Evolutionary conservation across 2,888 invertebrate species (phyloP).

Genomic region (Rhingia campestris): DNA sequence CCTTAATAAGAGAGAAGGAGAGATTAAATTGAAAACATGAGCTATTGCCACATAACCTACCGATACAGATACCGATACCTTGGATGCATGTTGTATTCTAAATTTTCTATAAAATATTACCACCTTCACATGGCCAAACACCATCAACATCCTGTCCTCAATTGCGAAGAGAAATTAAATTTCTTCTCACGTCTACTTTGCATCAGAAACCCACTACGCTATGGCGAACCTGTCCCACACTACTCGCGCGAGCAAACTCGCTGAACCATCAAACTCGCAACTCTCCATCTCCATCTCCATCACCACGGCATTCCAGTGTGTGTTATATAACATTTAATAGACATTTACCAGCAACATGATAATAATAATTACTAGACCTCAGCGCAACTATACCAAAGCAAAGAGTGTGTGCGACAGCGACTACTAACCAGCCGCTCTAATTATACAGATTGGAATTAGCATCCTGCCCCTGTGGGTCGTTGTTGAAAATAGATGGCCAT

Average conservation of each 20-base stretch:
- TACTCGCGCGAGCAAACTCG: background rate
- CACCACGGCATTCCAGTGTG: conserved; percentile 59
- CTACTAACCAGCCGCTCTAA: conserved; percentile 56
- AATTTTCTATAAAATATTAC: conserved; percentile 3
- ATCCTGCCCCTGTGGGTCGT: conserved; percentile 70
- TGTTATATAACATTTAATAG: conserved; percentile 67
- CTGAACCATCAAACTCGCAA: conserved; percentile 21
- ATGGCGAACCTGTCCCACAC: conserved; percentile 50
- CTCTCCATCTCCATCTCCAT: conserved; percentile 19
- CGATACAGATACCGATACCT: background rate
- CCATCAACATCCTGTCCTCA: conserved; percentile 8
- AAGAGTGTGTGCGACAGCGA: background rate
- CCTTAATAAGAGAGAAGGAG: background rate
- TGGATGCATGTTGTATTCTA: background rate
- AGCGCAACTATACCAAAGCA: conserved; percentile 5
- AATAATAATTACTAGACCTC: conserved; percentile 67
- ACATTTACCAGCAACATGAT: conserved; percentile 68
- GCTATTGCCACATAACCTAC: background rate
- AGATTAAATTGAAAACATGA: background rate
- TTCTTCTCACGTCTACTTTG: conserved; percentile 68
- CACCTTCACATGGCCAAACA: conserved; percentile 35
- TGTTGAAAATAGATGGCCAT: conserved; percentile 43
- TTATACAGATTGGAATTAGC: conserved; percentile 63
- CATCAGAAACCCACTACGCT: conserved; percentile 55
- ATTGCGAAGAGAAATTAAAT: conserved; percentile 36